These are phyloP conservation scores for Raphicerus campestris DNA, from an alignment of 2,113 vertebrate genomes.

Conservation along the genomic window DNA sequence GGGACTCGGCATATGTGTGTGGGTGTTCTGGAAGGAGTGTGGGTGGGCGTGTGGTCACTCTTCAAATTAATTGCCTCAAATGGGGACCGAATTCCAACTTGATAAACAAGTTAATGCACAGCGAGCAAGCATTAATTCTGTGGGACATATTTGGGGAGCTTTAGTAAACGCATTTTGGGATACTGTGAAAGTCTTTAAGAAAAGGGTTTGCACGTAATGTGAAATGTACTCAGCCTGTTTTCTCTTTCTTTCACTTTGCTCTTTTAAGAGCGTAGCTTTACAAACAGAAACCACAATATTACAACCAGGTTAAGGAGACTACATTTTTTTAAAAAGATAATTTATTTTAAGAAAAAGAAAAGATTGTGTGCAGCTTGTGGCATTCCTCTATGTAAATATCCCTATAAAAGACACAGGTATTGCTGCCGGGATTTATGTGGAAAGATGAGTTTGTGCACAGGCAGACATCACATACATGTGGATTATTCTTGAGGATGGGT, in stretches of 20 bases:
- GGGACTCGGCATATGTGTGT: background rate
- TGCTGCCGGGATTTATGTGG: rapidly evolving
- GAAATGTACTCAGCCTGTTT: background rate
- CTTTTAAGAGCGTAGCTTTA: background rate
- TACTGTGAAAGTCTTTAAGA: background rate
- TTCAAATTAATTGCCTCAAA: constrained; percentile 43
- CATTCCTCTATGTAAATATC: background rate
- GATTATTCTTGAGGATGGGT: background rate
- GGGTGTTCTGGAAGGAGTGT: background rate
- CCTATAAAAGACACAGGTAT: background rate
- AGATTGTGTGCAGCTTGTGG: background rate
- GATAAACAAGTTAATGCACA: background rate
- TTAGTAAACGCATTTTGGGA: background rate
- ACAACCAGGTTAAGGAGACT: background rate
- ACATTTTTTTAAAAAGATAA: too few relatives aligned
- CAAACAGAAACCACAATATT: background rate
- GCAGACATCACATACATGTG: rapidly evolving
- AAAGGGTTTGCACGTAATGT: constrained; percentile 9
- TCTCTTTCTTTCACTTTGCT: background rate
- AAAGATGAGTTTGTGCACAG: too few relatives aligned
- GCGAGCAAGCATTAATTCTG: background rate
- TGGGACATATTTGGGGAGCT: background rate
- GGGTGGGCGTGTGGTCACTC: background rate
- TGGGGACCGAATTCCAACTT: background rate
- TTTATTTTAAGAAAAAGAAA: background rate